Percentiles rank a stretch among this genome's conserved stretches.
These are phyloP conservation scores for Menidia menidia DNA, from an alignment of 2,797 vertebrate species.

Conservation along the genomic window DNA sequence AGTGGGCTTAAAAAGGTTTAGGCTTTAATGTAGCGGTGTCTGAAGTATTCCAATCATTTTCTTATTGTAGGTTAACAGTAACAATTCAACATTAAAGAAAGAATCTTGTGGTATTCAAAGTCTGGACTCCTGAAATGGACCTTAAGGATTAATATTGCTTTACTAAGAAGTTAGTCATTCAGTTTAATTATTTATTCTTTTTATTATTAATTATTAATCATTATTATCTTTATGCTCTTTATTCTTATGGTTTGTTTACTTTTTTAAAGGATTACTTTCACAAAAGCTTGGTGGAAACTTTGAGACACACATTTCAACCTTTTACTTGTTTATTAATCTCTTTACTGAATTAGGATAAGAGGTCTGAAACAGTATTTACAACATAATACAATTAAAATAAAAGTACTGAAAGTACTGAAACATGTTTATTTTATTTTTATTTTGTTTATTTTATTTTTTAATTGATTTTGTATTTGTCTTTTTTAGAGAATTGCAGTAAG, in stretches of 20 bases:
- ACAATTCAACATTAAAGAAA: not conserved
- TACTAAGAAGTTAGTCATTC: not conserved
- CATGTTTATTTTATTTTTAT: too few species aligned
- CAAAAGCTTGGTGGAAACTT: not conserved
- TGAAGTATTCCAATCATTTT: constrained; percentile 19
- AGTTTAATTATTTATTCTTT: too few species aligned
- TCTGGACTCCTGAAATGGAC: not conserved
- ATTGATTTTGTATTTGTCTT: too few species aligned
- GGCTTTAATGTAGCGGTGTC: constrained; percentile 31
- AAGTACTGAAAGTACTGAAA: not conserved
- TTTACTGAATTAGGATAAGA: not conserved
- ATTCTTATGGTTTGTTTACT: too few species aligned
- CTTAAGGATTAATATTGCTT: constrained; percentile 2
- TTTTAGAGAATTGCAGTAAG: too few species aligned
- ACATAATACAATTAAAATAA: not conserved
- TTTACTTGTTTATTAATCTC: not conserved
- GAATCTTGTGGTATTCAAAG: not conserved
- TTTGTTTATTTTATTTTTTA: too few species aligned
- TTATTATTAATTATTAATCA: not conserved
- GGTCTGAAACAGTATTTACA: not conserved
- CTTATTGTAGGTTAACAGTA: constrained; percentile 12
- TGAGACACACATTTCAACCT: not conserved
- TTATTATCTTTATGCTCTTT: too few species aligned
- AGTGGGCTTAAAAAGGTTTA: constrained; percentile 48
- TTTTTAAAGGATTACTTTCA: too few species aligned